Conservation (phyloP, 53 echinoderm and acorn worm species). For the Paelopatides confundens region DNA sequence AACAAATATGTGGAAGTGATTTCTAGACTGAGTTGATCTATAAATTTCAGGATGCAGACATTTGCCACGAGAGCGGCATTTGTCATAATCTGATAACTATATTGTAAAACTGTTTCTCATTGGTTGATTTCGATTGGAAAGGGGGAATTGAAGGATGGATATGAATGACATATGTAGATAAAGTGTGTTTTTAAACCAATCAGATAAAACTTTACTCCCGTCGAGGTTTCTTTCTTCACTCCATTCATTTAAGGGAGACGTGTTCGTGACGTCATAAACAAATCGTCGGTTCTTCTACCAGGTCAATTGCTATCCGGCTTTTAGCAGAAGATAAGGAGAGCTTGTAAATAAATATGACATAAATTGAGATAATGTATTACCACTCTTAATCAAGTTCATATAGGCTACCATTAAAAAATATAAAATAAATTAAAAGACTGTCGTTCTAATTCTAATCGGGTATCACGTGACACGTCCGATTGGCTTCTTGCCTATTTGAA, state of each 20-base stretch:
- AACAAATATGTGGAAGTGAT: slow-evolving; percentile 41
- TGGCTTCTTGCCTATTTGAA: background rate
- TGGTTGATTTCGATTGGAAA: background rate
- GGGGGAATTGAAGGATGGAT: background rate
- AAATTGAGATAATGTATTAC: background rate
- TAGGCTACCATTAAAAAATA: background rate
- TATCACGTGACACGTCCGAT: background rate
- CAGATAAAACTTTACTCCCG: slow-evolving; percentile 10
- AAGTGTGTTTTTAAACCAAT: background rate
- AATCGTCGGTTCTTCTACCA: slow-evolving; percentile 16
- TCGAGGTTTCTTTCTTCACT: slow-evolving; percentile 33
- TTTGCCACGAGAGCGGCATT: slow-evolving; percentile 41
- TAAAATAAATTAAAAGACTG: background rate
- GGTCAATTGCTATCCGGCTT: slow-evolving; percentile 31
- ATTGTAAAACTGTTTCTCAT: background rate
- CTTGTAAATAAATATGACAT: slow-evolving; percentile 42
- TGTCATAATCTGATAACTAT: background rate
- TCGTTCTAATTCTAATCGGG: background rate
- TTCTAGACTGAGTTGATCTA: slow-evolving; percentile 21
- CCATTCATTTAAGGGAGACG: slow-evolving; percentile 19
- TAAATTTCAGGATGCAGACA: slow-evolving; percentile 31
- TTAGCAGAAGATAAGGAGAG: slow-evolving; percentile 31
- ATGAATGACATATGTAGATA: background rate
- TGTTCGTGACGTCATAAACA: slow-evolving; percentile 37
- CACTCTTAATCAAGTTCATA: background rate